These are phyloP conservation scores for Rhopalosiphum maidis DNA, from an alignment of 1,140 invertebrate species.

Conservation along the genomic window DNA sequence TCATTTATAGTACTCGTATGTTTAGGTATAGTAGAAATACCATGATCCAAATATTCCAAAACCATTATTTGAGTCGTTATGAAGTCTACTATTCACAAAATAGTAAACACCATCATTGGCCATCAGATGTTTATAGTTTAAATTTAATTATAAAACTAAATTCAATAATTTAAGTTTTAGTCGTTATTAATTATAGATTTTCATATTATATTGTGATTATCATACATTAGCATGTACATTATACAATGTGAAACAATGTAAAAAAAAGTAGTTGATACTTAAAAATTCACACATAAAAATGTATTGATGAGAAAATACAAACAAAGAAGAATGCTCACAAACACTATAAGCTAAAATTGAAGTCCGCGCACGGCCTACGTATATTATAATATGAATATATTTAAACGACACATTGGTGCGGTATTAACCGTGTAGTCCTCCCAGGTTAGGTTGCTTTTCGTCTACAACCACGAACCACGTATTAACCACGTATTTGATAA, in stretches of 20 bases:
- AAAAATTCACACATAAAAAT: too few species aligned
- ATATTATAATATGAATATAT: not conserved
- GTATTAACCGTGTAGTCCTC: not conserved
- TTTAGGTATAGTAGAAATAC: too few species aligned
- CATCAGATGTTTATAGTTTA: not conserved
- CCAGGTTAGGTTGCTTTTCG: too few species aligned
- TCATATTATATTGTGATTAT: not conserved
- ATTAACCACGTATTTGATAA: too few species aligned
- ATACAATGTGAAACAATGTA: not conserved
- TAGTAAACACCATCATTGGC: not conserved
- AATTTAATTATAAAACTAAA: not conserved
- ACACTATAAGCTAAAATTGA: not conserved
- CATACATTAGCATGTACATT: too few species aligned
- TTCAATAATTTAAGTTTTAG: too few species aligned
- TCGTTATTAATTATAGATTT: not conserved
- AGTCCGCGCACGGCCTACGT: not conserved
- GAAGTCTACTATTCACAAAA: not conserved
- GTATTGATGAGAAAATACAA: too few species aligned
- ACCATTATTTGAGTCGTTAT: not conserved
- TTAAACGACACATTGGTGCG: not conserved
- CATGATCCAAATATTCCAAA: not conserved
- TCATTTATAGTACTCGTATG: not conserved
- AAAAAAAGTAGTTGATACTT: not conserved
- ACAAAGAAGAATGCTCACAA: not conserved
- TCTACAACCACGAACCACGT: not conserved